Evolutionary conservation across 2,113 vertebrate genomes (phyloP).

Genomic region (Lepus americanus): DNA sequence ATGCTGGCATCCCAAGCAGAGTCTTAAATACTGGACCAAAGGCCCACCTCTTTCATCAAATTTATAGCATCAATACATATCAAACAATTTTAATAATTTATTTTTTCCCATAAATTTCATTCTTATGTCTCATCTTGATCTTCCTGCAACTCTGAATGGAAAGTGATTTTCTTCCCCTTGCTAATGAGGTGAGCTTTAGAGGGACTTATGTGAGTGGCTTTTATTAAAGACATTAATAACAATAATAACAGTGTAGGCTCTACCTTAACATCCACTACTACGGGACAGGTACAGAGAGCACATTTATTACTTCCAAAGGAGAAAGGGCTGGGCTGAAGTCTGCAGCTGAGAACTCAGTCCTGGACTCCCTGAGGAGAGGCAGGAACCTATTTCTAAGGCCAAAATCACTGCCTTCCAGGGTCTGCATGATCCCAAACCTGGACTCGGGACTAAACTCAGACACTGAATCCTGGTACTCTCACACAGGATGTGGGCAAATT

Average conservation of each 20-base stretch:
- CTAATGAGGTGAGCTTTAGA: background rate
- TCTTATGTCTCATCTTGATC: background rate
- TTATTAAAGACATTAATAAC: conserved; percentile 23
- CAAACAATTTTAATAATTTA: conserved; percentile 2
- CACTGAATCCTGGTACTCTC: no score
- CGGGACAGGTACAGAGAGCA: background rate
- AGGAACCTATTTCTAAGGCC: no score
- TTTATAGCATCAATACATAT: background rate
- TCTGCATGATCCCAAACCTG: no score
- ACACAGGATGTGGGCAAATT: no score
- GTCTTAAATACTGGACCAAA: no score
- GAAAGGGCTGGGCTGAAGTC: background rate
- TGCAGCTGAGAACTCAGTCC: no score
- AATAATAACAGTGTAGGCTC: background rate
- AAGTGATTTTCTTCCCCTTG: background rate
- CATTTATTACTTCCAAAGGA: background rate
- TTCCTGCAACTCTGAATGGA: conserved; percentile 1
- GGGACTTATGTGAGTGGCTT: background rate
- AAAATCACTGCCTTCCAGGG: no score
- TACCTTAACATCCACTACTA: background rate
- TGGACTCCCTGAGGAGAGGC: no score
- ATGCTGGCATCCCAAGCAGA: no score
- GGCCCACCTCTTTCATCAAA: background rate
- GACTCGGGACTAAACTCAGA: no score
- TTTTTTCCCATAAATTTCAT: conserved; percentile 9